Evolutionary conservation across 2,888 invertebrate species (phyloP).

Genomic region (Pecten maximus): DNA sequence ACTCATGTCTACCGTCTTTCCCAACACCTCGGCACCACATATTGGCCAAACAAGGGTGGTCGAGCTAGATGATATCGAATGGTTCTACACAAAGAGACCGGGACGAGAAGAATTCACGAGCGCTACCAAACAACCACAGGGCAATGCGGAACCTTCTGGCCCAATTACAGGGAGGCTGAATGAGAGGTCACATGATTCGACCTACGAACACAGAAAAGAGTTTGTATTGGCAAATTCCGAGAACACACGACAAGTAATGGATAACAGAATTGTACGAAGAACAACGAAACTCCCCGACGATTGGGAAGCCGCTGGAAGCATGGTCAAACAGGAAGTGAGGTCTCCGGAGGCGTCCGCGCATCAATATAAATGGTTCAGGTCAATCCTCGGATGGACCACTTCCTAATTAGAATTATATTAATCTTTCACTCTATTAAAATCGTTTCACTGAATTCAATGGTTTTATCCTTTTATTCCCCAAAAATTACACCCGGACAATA

Average conservation of each 20-base stretch:
- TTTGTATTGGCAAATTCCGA: background rate
- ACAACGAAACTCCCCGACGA: background rate
- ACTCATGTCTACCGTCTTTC: background rate
- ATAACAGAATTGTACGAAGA: background rate
- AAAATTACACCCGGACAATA: background rate
- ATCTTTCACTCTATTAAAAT: background rate
- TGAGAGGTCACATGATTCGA: background rate
- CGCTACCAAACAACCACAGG: background rate
- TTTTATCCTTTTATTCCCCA: background rate
- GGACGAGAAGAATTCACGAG: background rate
- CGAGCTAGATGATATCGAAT: conserved; percentile 4
- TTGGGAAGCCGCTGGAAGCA: background rate
- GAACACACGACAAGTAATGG: background rate
- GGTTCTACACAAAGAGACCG: background rate
- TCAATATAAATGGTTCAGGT: background rate
- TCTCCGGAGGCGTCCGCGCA: background rate
- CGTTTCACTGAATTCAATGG: background rate
- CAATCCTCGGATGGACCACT: background rate
- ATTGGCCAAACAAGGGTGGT: background rate
- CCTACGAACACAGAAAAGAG: background rate
- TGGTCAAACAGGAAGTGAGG: background rate
- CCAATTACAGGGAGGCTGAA: background rate
- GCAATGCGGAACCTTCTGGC: background rate
- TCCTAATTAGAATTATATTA: background rate
- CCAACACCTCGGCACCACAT: background rate